These are phyloP conservation scores for Dioctria linearis DNA, from an alignment of 2,888 invertebrate genomes.

Conservation along the genomic window DNA sequence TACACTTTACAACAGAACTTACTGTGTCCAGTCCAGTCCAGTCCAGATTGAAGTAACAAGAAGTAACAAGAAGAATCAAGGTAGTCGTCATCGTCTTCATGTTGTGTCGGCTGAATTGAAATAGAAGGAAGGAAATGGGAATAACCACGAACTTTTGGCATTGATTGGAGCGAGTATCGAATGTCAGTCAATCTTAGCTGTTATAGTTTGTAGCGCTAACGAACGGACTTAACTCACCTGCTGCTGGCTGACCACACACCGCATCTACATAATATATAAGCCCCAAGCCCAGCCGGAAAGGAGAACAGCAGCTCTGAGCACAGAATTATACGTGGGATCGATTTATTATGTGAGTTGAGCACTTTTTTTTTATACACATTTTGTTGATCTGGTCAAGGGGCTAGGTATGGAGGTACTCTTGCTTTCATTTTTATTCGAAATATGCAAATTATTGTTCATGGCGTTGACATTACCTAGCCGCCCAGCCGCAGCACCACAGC, in stretches of 20 bases:
- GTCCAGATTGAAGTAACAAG: constrained; percentile 20
- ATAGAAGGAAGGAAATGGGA: constrained; percentile 50
- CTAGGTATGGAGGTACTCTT: background rate
- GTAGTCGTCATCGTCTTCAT: background rate
- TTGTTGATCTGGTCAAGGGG: background rate
- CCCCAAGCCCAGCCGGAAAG: background rate
- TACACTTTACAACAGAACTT: too few relatives aligned
- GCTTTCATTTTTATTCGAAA: constrained; percentile 45
- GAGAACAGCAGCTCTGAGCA: background rate
- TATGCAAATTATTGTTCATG: background rate
- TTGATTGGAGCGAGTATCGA: constrained; percentile 37
- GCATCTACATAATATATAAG: background rate
- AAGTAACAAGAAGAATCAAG: constrained; percentile 8
- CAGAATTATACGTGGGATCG: background rate
- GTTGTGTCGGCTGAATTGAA: background rate
- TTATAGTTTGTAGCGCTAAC: constrained; percentile 7
- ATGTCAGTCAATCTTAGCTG: constrained; percentile 38
- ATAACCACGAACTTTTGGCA: constrained; percentile 44
- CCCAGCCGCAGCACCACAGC: too few relatives aligned
- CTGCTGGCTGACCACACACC: constrained; percentile 19
- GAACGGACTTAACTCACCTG: constrained; percentile 32
- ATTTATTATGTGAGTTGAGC: constrained; percentile 44
- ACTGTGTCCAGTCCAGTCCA: background rate
- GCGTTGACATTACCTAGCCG: background rate
- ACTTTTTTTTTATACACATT: background rate